Evolutionary conservation across 1,140 invertebrate genomes (phyloP).

Genomic region (Drosophila repleta): DNA sequence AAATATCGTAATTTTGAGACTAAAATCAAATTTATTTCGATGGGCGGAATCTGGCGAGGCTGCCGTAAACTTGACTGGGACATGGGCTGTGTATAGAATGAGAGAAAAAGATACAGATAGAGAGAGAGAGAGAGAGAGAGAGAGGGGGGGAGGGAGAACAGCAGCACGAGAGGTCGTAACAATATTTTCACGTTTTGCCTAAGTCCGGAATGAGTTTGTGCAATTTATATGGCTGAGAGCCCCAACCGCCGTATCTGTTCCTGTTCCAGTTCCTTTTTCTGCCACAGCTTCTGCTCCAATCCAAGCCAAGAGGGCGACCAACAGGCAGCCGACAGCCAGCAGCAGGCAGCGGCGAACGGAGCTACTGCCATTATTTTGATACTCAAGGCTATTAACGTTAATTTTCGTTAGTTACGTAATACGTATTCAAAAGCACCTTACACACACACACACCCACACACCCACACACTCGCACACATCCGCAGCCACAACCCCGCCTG

Average conservation of each 20-base stretch:
- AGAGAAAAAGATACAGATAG: background rate
- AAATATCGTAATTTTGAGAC: slow-evolving; percentile 70
- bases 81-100: background rate
- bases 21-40: slow-evolving; percentile 77
- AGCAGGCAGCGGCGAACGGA: slow-evolving; percentile 19
- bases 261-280: slow-evolving; percentile 12
- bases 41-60: slow-evolving; percentile 48
- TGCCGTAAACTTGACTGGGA: slow-evolving; percentile 22
- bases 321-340: slow-evolving; percentile 47
- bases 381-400: slow-evolving; percentile 80
- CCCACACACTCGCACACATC: slow-evolving; percentile 5
- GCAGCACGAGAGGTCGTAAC: slow-evolving; percentile 64
- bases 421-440: slow-evolving; percentile 79
- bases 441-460: slow-evolving; percentile 42
- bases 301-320: slow-evolving; percentile 38
- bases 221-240: slow-evolving; percentile 63
- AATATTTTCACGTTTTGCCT: slow-evolving; percentile 82
- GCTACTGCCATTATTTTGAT: slow-evolving; percentile 75
- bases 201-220: slow-evolving; percentile 81
- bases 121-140: background rate
- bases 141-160: slow-evolving; percentile 14
- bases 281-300: slow-evolving; percentile 2
- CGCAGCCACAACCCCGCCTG: slow-evolving; percentile 8
- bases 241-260: slow-evolving; percentile 13
- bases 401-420: slow-evolving; percentile 83